Conservation (phyloP, 2,113 vertebrate genomes). For the Nycticorax nycticorax region DNA sequence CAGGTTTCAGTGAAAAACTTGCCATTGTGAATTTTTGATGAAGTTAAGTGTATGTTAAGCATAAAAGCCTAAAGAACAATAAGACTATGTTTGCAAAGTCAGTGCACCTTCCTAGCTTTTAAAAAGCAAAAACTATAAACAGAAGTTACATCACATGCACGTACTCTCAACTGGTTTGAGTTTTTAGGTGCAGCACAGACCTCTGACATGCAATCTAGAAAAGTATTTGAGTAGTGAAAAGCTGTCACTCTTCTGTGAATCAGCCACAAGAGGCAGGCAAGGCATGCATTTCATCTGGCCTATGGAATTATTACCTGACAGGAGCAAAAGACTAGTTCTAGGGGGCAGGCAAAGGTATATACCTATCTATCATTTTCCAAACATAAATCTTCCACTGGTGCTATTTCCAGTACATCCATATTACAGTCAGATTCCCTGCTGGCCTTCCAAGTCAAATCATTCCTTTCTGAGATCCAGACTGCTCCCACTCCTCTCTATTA, state of each 20-base stretch:
- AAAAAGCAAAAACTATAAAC: background rate
- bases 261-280: background rate
- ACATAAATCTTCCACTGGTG: background rate
- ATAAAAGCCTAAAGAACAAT: background rate
- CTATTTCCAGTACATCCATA: background rate
- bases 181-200: background rate
- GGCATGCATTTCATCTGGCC: background rate
- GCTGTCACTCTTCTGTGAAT: background rate
- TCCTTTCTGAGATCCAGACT: background rate
- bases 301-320: background rate
- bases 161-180: background rate
- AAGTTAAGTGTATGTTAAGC: background rate
- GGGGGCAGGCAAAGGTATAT: background rate
- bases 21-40: background rate
- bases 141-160: background rate
- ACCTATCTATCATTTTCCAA: background rate
- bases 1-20: background rate
- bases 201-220: background rate
- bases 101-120: background rate
- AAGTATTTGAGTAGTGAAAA: background rate
- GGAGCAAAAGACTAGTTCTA: background rate
- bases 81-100: background rate
- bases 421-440: background rate
- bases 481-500: background rate
- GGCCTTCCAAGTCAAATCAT: background rate